phyloP scores from a whole-genome alignment of 2,113 vertebrate species.

The Ciconia stormi region DNA sequence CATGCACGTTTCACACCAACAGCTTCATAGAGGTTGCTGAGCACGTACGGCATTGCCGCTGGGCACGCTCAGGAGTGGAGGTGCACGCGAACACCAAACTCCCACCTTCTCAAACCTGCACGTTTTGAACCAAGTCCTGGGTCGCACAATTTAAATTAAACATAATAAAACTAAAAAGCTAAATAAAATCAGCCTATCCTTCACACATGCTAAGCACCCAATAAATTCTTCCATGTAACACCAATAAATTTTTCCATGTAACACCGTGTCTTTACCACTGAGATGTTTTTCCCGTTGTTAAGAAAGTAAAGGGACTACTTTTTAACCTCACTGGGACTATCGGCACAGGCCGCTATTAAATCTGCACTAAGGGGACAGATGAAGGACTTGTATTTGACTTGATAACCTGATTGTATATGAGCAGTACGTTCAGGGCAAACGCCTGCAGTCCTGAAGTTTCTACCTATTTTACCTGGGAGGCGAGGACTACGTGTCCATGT shows the following conservation, averaged over 20 bases:
- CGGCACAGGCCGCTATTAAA: background rate
- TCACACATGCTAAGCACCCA: background rate
- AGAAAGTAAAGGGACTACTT: background rate
- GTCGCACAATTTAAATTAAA: background rate
- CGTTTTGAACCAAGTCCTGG: background rate
- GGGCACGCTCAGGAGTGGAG: rapidly evolving
- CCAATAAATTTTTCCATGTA: background rate
- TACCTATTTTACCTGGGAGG: background rate
- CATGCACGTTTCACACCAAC: rapidly evolving
- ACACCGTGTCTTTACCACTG: too few species aligned
- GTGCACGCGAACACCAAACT: rapidly evolving
- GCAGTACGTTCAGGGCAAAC: background rate
- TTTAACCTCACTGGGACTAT: background rate
- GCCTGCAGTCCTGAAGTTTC: background rate
- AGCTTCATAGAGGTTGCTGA: background rate
- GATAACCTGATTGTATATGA: background rate
- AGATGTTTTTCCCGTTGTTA: background rate
- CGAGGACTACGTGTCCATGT: rapidly evolving
- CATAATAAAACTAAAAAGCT: background rate
- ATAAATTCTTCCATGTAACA: background rate
- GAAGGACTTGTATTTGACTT: background rate
- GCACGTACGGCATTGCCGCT: rapidly evolving
- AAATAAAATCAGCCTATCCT: background rate
- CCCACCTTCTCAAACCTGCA: background rate
- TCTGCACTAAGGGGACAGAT: background rate